Evolutionary conservation across 2,888 invertebrate species (phyloP), one percentile per base, ranked within the genome.

Genomic region (Caenorhabditis parvicauda): DNA sequence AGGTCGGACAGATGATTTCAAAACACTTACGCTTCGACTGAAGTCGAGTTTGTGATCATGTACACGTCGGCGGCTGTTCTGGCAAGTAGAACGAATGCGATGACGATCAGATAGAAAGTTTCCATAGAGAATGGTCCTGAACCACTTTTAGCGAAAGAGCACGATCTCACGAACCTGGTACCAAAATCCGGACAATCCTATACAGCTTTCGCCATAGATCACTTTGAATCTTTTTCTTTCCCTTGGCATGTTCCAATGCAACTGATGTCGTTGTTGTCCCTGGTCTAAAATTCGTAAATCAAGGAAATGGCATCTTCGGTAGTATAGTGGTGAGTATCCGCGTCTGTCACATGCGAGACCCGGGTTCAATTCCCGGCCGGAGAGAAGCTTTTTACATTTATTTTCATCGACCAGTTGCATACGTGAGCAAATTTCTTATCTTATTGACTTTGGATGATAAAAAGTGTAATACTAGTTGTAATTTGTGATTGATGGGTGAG

Each of bases 1-100:
- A 28, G 27, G 12, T 12, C 3, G 6, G 32, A 7, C 7, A 21
- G 24, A 24, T 38, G 28, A 28, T 19, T 35, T 17, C 3, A 21
- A 7, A 7, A 17, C 24, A 43, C 68, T 51, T n/a, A 81, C 90
- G 90, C 91, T 86, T 96, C 96, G 73, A 96, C 88, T 53, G 89
- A 86, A 2, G 96, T 96, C 12, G 91, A 90, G 82, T 90, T 91
- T 79, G 91, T 89, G 73, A 98, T 98, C 86, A 96, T 88, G 94
- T 94, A 98, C 49, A 98, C 87, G 83, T 98, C 98, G 80, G 94
- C 94, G 70, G 92, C 86, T 0, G 96, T 94, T 72, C 95, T 86
- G 1, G 90, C 88, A 19, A 94, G 86, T 41, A 98, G 85, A 4
- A 92, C 88, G 4, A 85, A 81, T 1, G 94, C 94, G 45, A 86